Evolutionary conservation across 2,797 vertebrate species (phyloP).

Genomic region (Poeciliopsis gracilis): DNA sequence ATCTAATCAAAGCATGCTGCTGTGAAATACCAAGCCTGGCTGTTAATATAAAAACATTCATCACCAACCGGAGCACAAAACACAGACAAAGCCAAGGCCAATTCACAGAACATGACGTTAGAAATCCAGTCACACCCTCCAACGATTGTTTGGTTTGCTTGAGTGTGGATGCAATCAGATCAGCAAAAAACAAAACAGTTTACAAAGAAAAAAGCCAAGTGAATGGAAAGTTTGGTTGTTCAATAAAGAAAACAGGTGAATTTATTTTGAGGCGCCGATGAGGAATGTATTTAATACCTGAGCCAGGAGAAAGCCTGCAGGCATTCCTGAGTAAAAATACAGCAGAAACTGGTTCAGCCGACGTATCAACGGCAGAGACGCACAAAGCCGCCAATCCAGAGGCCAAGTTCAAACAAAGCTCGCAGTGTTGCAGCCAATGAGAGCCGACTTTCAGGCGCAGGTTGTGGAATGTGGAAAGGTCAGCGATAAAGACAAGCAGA

Average conservation of each 20-base stretch:
- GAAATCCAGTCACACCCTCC: neutral
- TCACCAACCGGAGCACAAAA: slow-evolving; percentile 2
- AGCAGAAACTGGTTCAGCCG: slow-evolving; percentile 44
- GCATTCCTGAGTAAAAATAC: slow-evolving; percentile 56
- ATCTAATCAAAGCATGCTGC: slow-evolving; percentile 20
- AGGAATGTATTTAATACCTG: slow-evolving; percentile 7
- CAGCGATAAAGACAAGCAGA: slow-evolving; percentile 63
- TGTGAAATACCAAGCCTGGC: slow-evolving; percentile 50
- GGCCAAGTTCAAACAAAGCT: slow-evolving; percentile 74
- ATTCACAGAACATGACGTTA: slow-evolving; percentile 7
- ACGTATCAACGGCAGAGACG: slow-evolving; percentile 38
- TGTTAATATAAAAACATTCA: slow-evolving; percentile 39
- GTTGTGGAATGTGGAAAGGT: slow-evolving; percentile 77
- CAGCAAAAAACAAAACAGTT: neutral
- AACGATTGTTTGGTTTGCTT: neutral
- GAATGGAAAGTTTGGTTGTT: neutral
- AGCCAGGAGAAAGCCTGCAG: slow-evolving; percentile 25
- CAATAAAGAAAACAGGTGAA: neutral
- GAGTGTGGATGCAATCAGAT: neutral
- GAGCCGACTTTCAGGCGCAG: slow-evolving; percentile 57
- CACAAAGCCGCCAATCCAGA: slow-evolving; percentile 59
- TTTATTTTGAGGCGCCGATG: neutral
- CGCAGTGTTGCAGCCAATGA: slow-evolving; percentile 66
- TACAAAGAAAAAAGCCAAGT: neutral
- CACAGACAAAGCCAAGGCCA: slow-evolving; percentile 1